Base-by-base conservation (phyloP, 2,797 vertebrate genomes). In the Siniperca obscura region DNA sequence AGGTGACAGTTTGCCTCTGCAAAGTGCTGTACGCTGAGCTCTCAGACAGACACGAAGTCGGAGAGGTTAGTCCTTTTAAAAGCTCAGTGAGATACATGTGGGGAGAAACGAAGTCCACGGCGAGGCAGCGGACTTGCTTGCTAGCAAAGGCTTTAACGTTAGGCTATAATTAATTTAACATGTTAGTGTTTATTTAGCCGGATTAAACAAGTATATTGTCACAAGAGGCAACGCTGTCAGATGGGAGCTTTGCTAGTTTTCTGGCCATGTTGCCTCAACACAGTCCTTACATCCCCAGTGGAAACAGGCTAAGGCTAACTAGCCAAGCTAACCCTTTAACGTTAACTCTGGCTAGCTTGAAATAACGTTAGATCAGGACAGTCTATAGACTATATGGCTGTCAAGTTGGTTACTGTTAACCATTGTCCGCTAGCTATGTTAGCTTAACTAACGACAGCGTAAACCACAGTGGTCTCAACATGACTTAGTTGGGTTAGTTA, bases 401-500 rank as follows among this genome's bases (percentile, higher is more conserved):
- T 70, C 60, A 59, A 38, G 25, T 34, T 60, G 10, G 9, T 81
- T 46, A 17, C 21, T 34, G 17, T 42, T 30, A 50, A 60, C 8
- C 48, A 50, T 2, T n/a, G n/a, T 5, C 12, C 10, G 16, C n/a
- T 57, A 13, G 30, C 13, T 19, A 4, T n/a, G 44, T 55, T 65
- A 42, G 13, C 17, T 55, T 25, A 25, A 68, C 52, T 25, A 68
- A 25, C 13, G 19, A 42, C 36, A 34, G 42, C 25, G 21, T 36
- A 27, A 44, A 62, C 14, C 2, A 59, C n/a, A 50, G 22, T 75
- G 42, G 74, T 88, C 72, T 68, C 64, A 59, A 68, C 75, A 68
- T 19, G 84, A 91, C 81, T 91, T 89, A 90, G 82, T 92, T 90
- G 82, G 83, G 85, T 42, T 90, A 93, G 91, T 93, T 92, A 70